Evolutionary conservation across 2,888 invertebrate genomes (phyloP).

Genomic region (Choristoneura rosaceana): DNA sequence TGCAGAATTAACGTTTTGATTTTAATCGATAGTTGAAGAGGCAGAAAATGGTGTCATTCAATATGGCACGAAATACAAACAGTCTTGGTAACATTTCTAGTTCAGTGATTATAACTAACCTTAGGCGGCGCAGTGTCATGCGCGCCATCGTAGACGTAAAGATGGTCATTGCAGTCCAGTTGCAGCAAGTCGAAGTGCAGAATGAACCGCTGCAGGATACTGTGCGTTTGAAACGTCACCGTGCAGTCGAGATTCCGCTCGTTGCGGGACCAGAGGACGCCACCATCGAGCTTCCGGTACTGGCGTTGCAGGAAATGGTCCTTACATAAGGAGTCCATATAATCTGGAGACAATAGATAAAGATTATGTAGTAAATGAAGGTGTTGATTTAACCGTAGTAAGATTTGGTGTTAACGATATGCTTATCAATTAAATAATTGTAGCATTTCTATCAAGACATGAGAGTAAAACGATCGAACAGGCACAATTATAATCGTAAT

Average conservation of each 20-base stretch:
- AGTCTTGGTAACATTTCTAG: too few relatives aligned
- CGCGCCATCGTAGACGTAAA: constrained; percentile 96
- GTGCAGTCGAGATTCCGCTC: constrained; percentile 96
- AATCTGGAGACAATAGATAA: constrained; percentile 87
- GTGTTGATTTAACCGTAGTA: background rate
- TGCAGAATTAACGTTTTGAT: too few relatives aligned
- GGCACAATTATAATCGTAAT: too few relatives aligned
- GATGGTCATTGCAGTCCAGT: constrained; percentile 97
- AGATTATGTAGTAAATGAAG: background rate
- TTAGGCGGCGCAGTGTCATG: constrained; percentile 95
- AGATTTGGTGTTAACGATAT: too few relatives aligned
- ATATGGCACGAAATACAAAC: too few relatives aligned
- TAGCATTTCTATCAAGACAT: too few relatives aligned
- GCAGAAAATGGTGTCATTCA: too few relatives aligned
- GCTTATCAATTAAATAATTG: too few relatives aligned
- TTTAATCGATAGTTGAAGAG: too few relatives aligned
- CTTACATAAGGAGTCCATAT: constrained; percentile 95
- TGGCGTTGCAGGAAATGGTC: constrained; percentile 95
- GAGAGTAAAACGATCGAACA: too few relatives aligned
- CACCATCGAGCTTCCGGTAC: constrained; percentile 96
- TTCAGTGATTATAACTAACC: constrained; percentile 80
- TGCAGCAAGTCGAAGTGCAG: constrained; percentile 96
- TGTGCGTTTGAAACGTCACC: constrained; percentile 97
- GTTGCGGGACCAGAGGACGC: constrained; percentile 95
- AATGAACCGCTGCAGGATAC: constrained; percentile 97